Evolutionary conservation across 2,888 invertebrate species (phyloP).

Genomic region (Homarus gammarus): DNA sequence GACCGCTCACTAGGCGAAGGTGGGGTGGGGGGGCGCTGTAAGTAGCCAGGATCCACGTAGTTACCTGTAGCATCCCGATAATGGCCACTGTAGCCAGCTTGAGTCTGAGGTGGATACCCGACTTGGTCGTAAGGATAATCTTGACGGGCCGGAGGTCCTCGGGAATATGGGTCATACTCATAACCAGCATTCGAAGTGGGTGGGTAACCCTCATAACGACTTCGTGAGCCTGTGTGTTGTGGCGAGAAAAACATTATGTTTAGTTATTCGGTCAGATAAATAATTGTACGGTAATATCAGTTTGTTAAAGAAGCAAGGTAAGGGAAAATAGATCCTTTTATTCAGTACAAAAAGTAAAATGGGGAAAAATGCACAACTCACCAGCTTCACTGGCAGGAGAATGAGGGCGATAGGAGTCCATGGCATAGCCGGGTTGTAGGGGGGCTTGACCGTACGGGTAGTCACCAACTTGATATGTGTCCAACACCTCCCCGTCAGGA

Average conservation of each 20-base stretch:
- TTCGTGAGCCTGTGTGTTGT: slow-evolving; percentile 59
- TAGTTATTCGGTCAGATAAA: too few species aligned
- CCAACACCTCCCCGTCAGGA: slow-evolving; percentile 81
- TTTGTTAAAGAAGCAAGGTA: too few species aligned
- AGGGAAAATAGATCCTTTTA: too few species aligned
- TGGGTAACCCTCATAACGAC: slow-evolving; percentile 69
- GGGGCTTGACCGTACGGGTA: slow-evolving; percentile 68
- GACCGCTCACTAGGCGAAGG: slow-evolving; percentile 83
- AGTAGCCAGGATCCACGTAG: slow-evolving; percentile 66
- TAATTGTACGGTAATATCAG: too few species aligned
- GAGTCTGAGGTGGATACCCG: slow-evolving; percentile 56
- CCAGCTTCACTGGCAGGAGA: slow-evolving; percentile 77
- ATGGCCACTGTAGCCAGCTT: slow-evolving; percentile 65
- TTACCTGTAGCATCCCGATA: slow-evolving; percentile 72
- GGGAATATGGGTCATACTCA: slow-evolving; percentile 71
- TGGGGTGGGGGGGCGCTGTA: slow-evolving; percentile 80
- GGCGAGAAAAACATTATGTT: neutral
- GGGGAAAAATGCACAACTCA: slow-evolving; percentile 7
- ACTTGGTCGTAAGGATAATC: slow-evolving; percentile 70
- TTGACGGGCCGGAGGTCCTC: slow-evolving; percentile 60
- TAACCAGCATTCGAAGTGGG: slow-evolving; percentile 64
- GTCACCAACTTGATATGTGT: slow-evolving; percentile 75
- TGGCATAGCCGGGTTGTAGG: slow-evolving; percentile 76
- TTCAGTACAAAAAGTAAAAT: too few species aligned
- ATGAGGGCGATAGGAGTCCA: slow-evolving; percentile 77